Evolutionary conservation across 2,888 invertebrate species (phyloP), one percentile per base, ranked within the genome.

Genomic region (Megalurothrips usitatus): DNA sequence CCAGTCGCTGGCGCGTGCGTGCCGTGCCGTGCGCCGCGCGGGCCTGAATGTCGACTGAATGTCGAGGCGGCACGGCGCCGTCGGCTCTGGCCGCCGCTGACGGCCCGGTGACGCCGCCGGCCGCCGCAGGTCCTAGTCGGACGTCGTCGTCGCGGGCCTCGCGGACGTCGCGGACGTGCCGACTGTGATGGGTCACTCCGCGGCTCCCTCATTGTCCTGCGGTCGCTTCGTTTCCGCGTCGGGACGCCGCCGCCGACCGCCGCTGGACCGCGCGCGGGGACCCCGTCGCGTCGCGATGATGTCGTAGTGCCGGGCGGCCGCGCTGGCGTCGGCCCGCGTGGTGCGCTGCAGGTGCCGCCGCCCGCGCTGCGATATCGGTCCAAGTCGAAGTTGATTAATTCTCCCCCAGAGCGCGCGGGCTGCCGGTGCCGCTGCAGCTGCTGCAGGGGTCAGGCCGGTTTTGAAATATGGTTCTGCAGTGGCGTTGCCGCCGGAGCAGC

Each of bases 321-420:
- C n/a, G n/a, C n/a, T n/a, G n/a, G n/a, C n/a, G n/a, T n/a, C n/a
- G n/a, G n/a, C n/a, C n/a, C 34, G 34, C 34, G 34, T 43, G 3
- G 34, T 43, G 34, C 34, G 34, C 34, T 2, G 3, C 34, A 6
- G 34, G 34, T 43, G 34, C 58, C 17, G 58, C 14, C 14, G 14
- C 17, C 1, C 19, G 14, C 58, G 19, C 12, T 11, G 14, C 58
- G 17, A 58, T 58, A n/a, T 58, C n/a, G 58, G 11, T 58, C n/a
- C 58, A n/a, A n/a, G 58, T 58, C 58, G 58, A 58, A 58, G 58
- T 58, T 58, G 58, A 58, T 58, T 58, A 58, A 58, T 58, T 58
- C 58, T 58, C 58, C 58, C 58, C 58, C 58, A 17, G 58, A 58
- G 58, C 58, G 34, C 2, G 34, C 34, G n/a, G n/a, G n/a, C n/a